Base-by-base conservation (phyloP, 2,888 invertebrate genomes). In the Autographa gamma region DNA sequence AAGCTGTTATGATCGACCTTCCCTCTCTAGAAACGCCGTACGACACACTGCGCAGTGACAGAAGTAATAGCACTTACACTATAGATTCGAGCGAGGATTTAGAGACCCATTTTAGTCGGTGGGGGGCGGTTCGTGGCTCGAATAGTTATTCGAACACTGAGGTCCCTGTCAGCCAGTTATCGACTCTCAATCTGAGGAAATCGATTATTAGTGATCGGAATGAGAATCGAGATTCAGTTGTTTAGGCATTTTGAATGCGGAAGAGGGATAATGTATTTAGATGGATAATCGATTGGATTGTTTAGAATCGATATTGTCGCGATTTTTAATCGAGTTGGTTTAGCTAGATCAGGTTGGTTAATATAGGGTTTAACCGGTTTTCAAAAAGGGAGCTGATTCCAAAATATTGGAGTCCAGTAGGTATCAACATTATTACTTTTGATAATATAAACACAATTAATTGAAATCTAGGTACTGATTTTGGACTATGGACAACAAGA, bases 61-160 rank as follows among this genome's bases (percentile, higher is more conserved):
- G 73, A 0, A 79, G 77, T 32, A 85, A 78, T 0, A 89, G 89
- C 0, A 92, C 92, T 0, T 56, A 90, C 74, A 63, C 86, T 32
- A 56, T 87, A 71, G 54, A 91, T 71, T 70, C 92, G 74, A 56
- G 86, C 79, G 16, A 89, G 77, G 85, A 89, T 38, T 43, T 87
- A 25, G 87, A 85, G 18, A 87, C 82, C 0, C 84, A 90, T 70
- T 92, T 95, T 63, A 96, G 94, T 34, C 79, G 94, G 0, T 96
- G 96, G 96, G 94, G 96, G 1, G 88, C 93, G 0, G 91, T 96
- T 0, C 87, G 96, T 0, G 96, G 95, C 25, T 96, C 96, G 0
- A 96, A 96, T 59, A 96, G 94, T 31, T 96, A 95, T 58, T 91
- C 94, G 0, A 88, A 91, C 54, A 69, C 89, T 0, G 89, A 87